Evolutionary conservation across 2,113 vertebrate species (phyloP).

Genomic region (Vanacampus margaritifer): DNA sequence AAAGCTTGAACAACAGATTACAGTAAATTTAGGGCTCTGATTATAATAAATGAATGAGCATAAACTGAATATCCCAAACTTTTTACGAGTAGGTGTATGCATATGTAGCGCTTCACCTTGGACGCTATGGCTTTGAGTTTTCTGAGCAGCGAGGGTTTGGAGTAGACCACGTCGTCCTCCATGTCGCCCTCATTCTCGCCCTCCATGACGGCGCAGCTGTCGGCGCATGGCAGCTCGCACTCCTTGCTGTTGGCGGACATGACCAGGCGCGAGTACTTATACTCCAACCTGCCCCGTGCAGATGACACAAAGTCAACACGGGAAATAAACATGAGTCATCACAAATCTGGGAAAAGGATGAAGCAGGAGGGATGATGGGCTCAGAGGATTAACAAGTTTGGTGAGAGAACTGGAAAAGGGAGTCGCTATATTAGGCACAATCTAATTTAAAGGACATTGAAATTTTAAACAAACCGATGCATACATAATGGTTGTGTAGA

Average conservation of each 20-base stretch:
- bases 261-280: slow-evolving; percentile 95
- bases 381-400: background rate
- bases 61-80: too few relatives aligned
- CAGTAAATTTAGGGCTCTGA: too few relatives aligned
- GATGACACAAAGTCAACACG: slow-evolving; percentile 20
- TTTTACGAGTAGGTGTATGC: too few relatives aligned
- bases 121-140: slow-evolving; percentile 93
- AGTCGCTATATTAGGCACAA: background rate
- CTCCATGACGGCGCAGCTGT: slow-evolving; percentile 99
- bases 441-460: too few relatives aligned
- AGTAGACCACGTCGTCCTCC: slow-evolving; percentile 92
- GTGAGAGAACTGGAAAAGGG: background rate
- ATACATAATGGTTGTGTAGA: too few relatives aligned
- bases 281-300: slow-evolving; percentile 81
- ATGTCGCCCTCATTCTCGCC: slow-evolving; percentile 95
- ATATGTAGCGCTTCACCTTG: slow-evolving; percentile 77
- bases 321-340: slow-evolving; percentile 4
- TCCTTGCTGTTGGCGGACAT: slow-evolving; percentile 91
- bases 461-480: too few relatives aligned
- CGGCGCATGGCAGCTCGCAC: slow-evolving; percentile 89
- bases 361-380: background rate
- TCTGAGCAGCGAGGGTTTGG: slow-evolving; percentile 85
- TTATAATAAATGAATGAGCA: too few relatives aligned
- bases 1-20: background rate
- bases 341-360: background rate